phyloP scores from a whole-genome alignment of 2,113 vertebrate genomes.

The Aramus guarauna region DNA sequence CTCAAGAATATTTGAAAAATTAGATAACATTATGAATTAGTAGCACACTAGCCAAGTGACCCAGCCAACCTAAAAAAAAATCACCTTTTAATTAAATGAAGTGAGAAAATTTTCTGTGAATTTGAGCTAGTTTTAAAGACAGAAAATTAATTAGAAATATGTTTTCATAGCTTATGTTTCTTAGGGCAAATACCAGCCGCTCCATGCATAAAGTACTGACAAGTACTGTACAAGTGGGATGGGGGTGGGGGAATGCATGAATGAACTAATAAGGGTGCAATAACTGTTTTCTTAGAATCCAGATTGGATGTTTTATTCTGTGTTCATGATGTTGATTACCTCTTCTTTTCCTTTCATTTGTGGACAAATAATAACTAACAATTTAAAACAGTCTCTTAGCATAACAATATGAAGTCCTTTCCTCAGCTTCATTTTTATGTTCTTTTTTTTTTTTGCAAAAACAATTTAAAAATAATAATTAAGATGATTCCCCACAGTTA shows the following conservation, averaged over 20 bases:
- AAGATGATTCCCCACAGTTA: constrained; percentile 49
- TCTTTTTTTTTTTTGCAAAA: neutral
- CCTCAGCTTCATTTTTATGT: neutral
- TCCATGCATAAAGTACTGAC: neutral
- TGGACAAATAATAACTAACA: neutral
- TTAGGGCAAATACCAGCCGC: neutral
- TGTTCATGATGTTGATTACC: neutral
- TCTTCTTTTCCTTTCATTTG: neutral
- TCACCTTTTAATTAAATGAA: neutral
- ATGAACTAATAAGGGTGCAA: neutral
- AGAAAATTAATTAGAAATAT: neutral
- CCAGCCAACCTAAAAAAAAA: neutral
- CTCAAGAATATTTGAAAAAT: neutral
- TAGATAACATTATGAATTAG: neutral
- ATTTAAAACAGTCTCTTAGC: neutral
- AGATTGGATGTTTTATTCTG: neutral
- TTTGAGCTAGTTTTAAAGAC: neutral
- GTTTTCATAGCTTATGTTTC: neutral
- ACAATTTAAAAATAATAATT: constrained; percentile 44
- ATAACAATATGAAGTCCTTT: neutral
- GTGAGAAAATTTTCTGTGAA: neutral
- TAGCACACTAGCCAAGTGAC: neutral
- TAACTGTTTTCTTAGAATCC: neutral
- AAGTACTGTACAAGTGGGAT: neutral
- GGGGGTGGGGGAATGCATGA: neutral